Evolutionary conservation across 2,888 invertebrate species (phyloP).

Genomic region (Scaptomyza flava): DNA sequence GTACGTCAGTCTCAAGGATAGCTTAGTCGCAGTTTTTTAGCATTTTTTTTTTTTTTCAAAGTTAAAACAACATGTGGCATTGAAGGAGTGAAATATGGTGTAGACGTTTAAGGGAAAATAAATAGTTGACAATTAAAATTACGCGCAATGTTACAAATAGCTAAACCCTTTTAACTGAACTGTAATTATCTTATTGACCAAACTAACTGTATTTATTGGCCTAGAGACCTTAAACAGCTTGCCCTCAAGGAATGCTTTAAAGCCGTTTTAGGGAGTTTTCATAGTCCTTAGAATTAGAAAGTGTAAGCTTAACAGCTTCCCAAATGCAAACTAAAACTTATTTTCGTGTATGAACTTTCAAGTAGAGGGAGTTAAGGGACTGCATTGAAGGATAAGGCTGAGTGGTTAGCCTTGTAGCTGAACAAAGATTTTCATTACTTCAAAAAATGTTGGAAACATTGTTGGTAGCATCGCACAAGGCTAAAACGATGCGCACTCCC

Average conservation of each 20-base stretch:
- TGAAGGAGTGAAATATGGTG: background rate
- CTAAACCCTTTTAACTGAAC: background rate
- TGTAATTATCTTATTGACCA: background rate
- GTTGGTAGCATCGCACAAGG: constrained; percentile 28
- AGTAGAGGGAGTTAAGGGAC: background rate
- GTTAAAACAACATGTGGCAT: background rate
- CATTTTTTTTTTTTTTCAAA: too few relatives aligned
- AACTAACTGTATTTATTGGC: background rate
- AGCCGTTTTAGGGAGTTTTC: background rate
- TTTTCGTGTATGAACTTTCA: background rate
- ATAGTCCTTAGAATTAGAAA: background rate
- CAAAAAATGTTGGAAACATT: constrained; percentile 19
- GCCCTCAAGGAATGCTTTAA: background rate
- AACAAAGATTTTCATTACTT: constrained; percentile 40
- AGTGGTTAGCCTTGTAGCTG: constrained; percentile 40
- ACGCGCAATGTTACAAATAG: too few relatives aligned
- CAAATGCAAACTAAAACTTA: background rate
- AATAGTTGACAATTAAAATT: background rate
- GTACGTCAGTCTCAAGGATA: constrained; percentile 44
- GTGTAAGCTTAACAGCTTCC: background rate
- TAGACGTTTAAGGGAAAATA: background rate
- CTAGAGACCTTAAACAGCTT: background rate
- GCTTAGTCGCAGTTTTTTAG: constrained; percentile 7
- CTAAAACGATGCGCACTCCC: constrained; percentile 18
- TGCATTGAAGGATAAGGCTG: constrained; percentile 8